A percentile compares a stretch with the other conserved stretches of the same genome.
Conservation (phyloP, 2,797 vertebrate genomes). For the Petrocephalus sullivani region DNA sequence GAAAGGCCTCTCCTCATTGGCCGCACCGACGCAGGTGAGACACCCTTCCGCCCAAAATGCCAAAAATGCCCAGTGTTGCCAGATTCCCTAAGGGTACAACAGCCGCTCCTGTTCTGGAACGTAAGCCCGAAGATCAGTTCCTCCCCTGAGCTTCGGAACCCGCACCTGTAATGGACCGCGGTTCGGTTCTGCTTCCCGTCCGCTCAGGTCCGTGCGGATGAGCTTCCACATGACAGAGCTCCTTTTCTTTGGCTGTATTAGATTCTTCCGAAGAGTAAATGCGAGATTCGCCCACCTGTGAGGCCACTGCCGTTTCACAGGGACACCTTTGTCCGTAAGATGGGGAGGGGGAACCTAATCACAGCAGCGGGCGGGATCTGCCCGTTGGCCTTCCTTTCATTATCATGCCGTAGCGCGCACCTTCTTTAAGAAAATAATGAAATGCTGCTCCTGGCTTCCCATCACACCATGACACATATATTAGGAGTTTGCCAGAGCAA, state of each 20-base stretch:
- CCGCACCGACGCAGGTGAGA: slow-evolving; percentile 52
- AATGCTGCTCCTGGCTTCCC: slow-evolving; percentile 25
- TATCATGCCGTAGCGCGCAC: slow-evolving; percentile 5
- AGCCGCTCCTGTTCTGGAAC: background rate
- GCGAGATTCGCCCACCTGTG: slow-evolving; percentile 10
- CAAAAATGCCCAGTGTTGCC: background rate
- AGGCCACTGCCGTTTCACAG: slow-evolving; percentile 17
- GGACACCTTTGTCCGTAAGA: slow-evolving; percentile 27
- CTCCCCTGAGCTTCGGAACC: background rate
- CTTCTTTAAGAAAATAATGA: slow-evolving; percentile 30
- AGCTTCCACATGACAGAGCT: too few relatives aligned
- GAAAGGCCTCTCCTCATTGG: slow-evolving; percentile 55
- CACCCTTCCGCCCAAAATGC: background rate
- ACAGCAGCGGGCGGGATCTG: slow-evolving; percentile 24
- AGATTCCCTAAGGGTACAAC: background rate
- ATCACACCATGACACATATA: slow-evolving; percentile 14
- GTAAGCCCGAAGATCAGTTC: background rate
- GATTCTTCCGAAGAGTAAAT: background rate
- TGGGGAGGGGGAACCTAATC: slow-evolving; percentile 25
- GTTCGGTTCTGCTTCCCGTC: background rate
- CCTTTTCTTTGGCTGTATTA: background rate
- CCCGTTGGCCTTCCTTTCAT: slow-evolving; percentile 20
- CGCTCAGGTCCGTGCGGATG: background rate
- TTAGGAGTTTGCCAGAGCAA: slow-evolving; percentile 14
- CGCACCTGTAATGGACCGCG: background rate